Percentiles rank a stretch among this genome's conserved stretches.
Conservation (phyloP, 2,113 vertebrate genomes). For the Lipophrys pholis region DNA sequence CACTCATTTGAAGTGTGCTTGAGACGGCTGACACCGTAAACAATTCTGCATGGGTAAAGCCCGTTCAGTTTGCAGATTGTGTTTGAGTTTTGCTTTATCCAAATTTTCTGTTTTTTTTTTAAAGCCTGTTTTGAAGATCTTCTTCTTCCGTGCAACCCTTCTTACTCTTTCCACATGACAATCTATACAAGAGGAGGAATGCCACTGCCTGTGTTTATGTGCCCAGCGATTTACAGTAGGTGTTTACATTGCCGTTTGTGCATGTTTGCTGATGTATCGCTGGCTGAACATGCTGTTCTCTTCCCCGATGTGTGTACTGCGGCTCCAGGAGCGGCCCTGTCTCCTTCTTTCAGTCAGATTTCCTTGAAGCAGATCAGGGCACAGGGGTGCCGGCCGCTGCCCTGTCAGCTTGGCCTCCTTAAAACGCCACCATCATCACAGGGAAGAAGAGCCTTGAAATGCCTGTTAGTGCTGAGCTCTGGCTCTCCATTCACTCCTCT, state of each 20-base stretch:
- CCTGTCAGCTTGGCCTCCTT: conserved; percentile 74
- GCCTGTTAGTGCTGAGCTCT: conserved; percentile 72
- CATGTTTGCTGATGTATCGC: conserved; percentile 25
- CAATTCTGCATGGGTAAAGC: too few relatives aligned
- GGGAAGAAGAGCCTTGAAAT: conserved; percentile 63
- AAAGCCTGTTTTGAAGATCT: not conserved
- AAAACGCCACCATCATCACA: conserved; percentile 66
- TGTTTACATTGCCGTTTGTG: conserved; percentile 22
- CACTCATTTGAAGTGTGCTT: too few relatives aligned
- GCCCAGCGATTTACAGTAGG: not conserved
- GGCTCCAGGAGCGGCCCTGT: conserved; percentile 19
- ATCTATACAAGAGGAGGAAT: not conserved
- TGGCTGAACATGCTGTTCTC: conserved; percentile 26
- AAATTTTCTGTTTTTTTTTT: not conserved
- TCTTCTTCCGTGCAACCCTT: not conserved
- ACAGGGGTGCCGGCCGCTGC: conserved; percentile 41
- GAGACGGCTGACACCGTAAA: too few relatives aligned
- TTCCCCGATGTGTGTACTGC: conserved; percentile 37
- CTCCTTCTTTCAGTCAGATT: conserved; percentile 47
- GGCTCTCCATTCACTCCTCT: conserved; percentile 67
- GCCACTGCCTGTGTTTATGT: conserved; percentile 12
- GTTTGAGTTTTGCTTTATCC: not conserved
- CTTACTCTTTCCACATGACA: not conserved
- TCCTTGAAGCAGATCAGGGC: conserved; percentile 26
- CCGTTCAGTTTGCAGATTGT: too few relatives aligned